Evolutionary conservation across 2,888 invertebrate species (phyloP), one percentile per base, ranked within the genome.

Genomic region (Tipula unca): DNA sequence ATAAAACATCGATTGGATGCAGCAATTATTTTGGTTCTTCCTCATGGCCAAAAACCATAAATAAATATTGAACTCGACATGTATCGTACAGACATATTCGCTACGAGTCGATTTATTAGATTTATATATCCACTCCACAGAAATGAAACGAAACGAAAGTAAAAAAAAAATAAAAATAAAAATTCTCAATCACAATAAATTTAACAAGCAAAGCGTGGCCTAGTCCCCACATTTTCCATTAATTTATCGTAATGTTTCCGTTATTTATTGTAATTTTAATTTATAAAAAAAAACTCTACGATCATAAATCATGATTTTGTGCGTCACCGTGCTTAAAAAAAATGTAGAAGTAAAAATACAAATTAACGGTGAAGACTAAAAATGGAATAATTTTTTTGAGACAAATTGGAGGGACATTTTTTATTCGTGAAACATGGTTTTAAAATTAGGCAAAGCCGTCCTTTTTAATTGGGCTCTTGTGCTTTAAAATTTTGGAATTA

Each of bases 131-230:
- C 48, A 48, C 48, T 48, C 48, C 20, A 48, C 48, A 48, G 8
- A 54, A 17, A 17, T 17, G 17, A 48, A 69, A 0, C 25, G 10
- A 25, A 69, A 69, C 69, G 17, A 48, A 5, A 39, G 17, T 20
- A 48, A n/a, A n/a, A n/a, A n/a, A n/a, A 48, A 48, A 48, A 32
- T 6, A 6, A 48, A 39, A 39, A 17, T 6, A 17, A 10, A 69
- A 69, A 69, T 69, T 69, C 69, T 69, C 69, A 69, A 69, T 69
- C 69, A 69, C 69, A 69, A 69, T 69, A 69, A 69, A 69, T 69
- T 69, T 69, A 69, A 69, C 69, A 25, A 69, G 69, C 69, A 69
- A 69, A 69, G 69, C 25, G 20, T 69, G 69, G 69, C 69, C 25
- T 25, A 69, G 25, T 69, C 69, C 25, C 69, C 69, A 13, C 69